Percentiles rank a stretch among this genome's conserved stretches.
Evolutionary conservation across 2,888 invertebrate species (phyloP).

Genomic region (Spodoptera littoralis): DNA sequence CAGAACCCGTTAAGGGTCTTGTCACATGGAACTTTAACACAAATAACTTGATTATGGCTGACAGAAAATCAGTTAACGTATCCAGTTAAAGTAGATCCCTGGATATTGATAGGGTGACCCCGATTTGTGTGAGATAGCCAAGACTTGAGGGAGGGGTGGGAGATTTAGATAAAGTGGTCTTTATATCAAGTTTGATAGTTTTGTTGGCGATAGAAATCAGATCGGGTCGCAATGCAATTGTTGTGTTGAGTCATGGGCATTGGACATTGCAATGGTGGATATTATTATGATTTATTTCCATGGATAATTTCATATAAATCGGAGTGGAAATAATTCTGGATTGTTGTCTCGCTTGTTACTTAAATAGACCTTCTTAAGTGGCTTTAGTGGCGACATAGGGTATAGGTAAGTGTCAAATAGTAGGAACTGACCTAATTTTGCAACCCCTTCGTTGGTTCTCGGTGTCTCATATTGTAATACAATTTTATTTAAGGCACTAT

Average conservation of each 20-base stretch:
- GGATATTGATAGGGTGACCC: slow-evolving; percentile 29
- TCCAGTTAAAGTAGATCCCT: slow-evolving; percentile 46
- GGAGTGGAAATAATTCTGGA: slow-evolving; percentile 24
- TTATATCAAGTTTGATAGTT: slow-evolving; percentile 56
- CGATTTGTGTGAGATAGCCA: slow-evolving; percentile 36
- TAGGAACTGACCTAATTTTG: too few species aligned
- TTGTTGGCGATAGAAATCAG: slow-evolving; percentile 61
- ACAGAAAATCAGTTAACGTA: slow-evolving; percentile 63
- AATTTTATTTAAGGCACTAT: too few species aligned
- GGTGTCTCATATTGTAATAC: too few species aligned
- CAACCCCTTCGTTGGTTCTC: too few species aligned
- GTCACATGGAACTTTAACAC: slow-evolving; percentile 57
- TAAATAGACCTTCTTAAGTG: too few species aligned
- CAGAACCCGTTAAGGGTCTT: slow-evolving; percentile 58
- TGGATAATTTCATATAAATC: slow-evolving; percentile 42
- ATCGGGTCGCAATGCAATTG: slow-evolving; percentile 65
- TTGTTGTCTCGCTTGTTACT: slow-evolving; percentile 41
- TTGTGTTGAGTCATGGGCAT: slow-evolving; percentile 46
- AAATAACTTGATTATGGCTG: slow-evolving; percentile 68
- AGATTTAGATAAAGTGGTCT: slow-evolving; percentile 15
- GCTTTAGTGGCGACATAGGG: too few species aligned
- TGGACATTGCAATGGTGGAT: slow-evolving; percentile 18
- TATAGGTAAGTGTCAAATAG: too few species aligned
- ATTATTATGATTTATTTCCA: slow-evolving; percentile 54
- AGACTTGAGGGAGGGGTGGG: slow-evolving; percentile 2